Percentiles rank a stretch among this genome's conserved stretches.
Evolutionary conservation across 2,888 invertebrate genomes (phyloP).

Genomic region (Myopa testacea): DNA sequence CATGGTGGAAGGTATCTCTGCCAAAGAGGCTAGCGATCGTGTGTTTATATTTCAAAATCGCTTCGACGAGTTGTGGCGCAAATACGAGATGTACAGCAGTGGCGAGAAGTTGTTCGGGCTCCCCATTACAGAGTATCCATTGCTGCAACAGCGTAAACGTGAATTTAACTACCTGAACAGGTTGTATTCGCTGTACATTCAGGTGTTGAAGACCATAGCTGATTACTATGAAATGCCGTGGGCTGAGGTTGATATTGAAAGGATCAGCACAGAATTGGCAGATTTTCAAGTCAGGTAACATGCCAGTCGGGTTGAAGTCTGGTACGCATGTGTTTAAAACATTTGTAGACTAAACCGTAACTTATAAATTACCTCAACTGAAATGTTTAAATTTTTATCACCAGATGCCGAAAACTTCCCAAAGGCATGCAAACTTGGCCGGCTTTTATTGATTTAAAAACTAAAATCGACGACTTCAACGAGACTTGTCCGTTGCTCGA

Average conservation of each 20-base stretch:
- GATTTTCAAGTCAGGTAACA: slow-evolving; percentile 84
- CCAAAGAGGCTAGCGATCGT: slow-evolving; percentile 88
- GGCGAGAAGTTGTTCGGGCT: slow-evolving; percentile 89
- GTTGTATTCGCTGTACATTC: slow-evolving; percentile 80
- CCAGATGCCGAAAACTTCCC: slow-evolving; percentile 84
- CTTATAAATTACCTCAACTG: neutral
- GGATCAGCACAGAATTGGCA: slow-evolving; percentile 80
- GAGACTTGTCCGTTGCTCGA: slow-evolving; percentile 88
- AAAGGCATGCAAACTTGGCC: slow-evolving; percentile 90
- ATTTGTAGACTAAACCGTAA: too few species aligned
- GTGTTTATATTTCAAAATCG: slow-evolving; percentile 80
- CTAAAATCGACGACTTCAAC: slow-evolving; percentile 91
- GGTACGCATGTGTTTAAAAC: too few species aligned
- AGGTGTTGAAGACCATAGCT: slow-evolving; percentile 87
- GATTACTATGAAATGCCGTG: slow-evolving; percentile 88
- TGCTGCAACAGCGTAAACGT: slow-evolving; percentile 81
- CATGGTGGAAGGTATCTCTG: slow-evolving; percentile 84
- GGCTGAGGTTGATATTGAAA: slow-evolving; percentile 85
- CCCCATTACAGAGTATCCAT: slow-evolving; percentile 85
- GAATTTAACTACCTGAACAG: slow-evolving; percentile 87
- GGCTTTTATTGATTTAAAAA: slow-evolving; percentile 85
- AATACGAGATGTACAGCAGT: slow-evolving; percentile 84
- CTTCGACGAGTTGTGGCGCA: slow-evolving; percentile 86
- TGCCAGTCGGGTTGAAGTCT: neutral
- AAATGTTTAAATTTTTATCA: too few species aligned